Evolutionary conservation across 2,113 vertebrate species (phyloP), one percentile per base, ranked within the genome.

Genomic region (Oreotragus oreotragus): DNA sequence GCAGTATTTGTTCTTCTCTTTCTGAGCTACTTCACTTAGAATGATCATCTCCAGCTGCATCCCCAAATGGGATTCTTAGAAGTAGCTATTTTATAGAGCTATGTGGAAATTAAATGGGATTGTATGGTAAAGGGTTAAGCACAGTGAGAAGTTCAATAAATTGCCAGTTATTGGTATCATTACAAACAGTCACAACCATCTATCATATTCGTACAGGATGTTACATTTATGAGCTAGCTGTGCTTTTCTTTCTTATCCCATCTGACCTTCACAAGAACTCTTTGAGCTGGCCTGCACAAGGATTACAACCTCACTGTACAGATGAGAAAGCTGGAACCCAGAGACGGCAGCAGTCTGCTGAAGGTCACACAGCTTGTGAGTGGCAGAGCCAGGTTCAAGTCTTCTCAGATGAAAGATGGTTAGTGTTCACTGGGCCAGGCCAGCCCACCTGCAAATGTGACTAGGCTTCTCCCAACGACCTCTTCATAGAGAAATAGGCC

Each of bases 351-450:
- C 2, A 2, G 21, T 58, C 77, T 53, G 49, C 33, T 91, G 73
- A 84, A 58, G 83, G 95, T 80, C 89, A 97, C 60, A n/a, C 5
- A 57, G 53, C 43, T 33, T 39, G 73, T 64, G 39, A 92, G 30
- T 27, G 45, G 33, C 73, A 90, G 86, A 91, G 87, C 47, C 28
- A 73, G 80, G 30, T 58, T 89, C 39, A 89, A 39, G 43, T 70
- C n/a, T 47, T 60, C 73, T 84, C 30, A 58, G 92, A 33, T 16
- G 62, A 70, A 86, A 70, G 43, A 58, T 4, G 30, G 30, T 8
- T 16, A 21, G 28, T 2, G 9, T 27, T 23, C 19, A 4, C 39
- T 87, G 62, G 49, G 13, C 23, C 62, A 64, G 86, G n/a, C 84
- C 28, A 36, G 58, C 39, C 7, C 8, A 2, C 51, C 51, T 9